Conservation (phyloP, 2,113 vertebrate genomes). For the Acrocephalus kingi region DNA sequence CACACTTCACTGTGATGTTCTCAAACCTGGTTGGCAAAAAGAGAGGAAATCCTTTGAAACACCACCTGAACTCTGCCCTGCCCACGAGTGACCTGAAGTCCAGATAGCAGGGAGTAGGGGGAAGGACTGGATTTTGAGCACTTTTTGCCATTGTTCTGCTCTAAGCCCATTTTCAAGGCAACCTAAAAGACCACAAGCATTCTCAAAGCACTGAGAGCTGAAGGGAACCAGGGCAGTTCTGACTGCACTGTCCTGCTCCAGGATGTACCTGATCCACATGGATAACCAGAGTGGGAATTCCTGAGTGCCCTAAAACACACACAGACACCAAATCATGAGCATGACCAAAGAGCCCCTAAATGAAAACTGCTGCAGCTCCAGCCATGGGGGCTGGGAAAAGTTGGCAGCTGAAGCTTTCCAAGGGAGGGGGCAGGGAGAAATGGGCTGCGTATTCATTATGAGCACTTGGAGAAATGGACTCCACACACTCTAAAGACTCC, state of each 20-base stretch:
- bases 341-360: background rate
- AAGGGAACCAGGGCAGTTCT: background rate
- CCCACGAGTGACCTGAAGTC: background rate
- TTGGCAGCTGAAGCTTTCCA: background rate
- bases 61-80: background rate
- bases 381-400: background rate
- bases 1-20: background rate
- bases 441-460: background rate
- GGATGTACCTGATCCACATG: background rate
- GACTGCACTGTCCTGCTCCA: background rate
- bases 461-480: background rate
- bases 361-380: background rate
- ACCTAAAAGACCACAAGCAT: accelerated
- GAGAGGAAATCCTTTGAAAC: background rate
- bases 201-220: background rate
- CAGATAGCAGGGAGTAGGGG: accelerated
- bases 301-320: background rate
- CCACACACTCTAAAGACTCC: background rate
- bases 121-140: background rate
- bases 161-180: background rate
- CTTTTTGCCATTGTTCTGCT: background rate
- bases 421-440: background rate
- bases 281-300: background rate
- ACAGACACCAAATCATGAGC: background rate
- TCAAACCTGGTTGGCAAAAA: background rate